phyloP scores from a whole-genome alignment of 2,888 invertebrate genomes.

The Drosophila subquinaria region DNA sequence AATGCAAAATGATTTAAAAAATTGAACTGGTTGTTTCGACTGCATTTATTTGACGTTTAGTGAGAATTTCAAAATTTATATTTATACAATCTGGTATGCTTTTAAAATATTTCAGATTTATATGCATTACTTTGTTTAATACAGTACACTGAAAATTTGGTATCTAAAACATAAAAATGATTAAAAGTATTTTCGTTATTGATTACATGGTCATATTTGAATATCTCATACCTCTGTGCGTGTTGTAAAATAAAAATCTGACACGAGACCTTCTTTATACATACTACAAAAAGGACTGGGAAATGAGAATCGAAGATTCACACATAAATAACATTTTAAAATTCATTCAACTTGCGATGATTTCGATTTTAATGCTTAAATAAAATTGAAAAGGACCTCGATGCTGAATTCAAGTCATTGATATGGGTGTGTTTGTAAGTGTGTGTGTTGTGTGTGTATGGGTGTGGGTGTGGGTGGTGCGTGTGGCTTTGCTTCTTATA shows the following conservation, averaged over 20 bases:
- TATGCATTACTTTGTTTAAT: no score
- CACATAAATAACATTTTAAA: slow-evolving; percentile 60
- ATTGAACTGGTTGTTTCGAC: no score
- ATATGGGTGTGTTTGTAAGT: neutral
- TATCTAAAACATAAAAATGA: neutral
- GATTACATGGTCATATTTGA: neutral
- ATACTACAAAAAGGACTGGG: neutral
- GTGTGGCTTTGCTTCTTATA: slow-evolving; percentile 43
- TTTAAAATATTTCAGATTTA: no score
- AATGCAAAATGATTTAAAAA: no score
- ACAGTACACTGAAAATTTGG: neutral
- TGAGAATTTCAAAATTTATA: no score
- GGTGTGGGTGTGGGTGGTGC: slow-evolving; percentile 9
- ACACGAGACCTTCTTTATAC: neutral
- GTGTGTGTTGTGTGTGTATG: neutral
- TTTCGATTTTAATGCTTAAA: slow-evolving; percentile 57
- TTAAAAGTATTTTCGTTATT: no score
- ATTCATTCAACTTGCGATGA: slow-evolving; percentile 57
- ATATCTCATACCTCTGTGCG: neutral
- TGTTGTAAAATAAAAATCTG: neutral
- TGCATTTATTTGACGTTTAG: no score
- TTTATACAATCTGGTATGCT: no score
- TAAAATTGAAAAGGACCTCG: slow-evolving; percentile 48
- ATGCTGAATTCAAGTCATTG: slow-evolving; percentile 14
- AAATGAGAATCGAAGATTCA: slow-evolving; percentile 36